These are phyloP conservation scores for Zapus hudsonius DNA, from an alignment of 2,113 vertebrate species.

Conservation along the genomic window DNA sequence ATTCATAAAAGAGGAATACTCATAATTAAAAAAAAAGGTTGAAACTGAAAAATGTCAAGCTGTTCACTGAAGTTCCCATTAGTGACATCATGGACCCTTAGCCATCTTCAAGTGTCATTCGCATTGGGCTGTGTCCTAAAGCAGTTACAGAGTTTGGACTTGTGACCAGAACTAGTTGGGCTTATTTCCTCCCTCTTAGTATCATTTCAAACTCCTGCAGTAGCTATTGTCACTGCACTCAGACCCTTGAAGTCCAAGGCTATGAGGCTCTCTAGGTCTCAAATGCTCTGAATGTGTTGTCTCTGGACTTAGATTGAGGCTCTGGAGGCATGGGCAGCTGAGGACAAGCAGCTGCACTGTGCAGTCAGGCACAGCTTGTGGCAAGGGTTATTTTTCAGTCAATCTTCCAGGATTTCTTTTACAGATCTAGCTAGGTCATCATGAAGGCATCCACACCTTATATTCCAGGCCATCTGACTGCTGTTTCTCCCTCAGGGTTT, in stretches of 20 bases:
- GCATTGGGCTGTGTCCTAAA: neutral
- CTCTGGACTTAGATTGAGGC: neutral
- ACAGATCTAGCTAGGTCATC: neutral
- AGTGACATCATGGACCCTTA: neutral
- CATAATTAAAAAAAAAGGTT: neutral
- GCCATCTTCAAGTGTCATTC: neutral
- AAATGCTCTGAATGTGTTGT: neutral
- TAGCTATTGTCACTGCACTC: neutral
- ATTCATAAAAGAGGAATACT: neutral
- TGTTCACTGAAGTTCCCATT: neutral
- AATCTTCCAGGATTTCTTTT: neutral
- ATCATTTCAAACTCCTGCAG: neutral
- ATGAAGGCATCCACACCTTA: neutral
- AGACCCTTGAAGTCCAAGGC: neutral
- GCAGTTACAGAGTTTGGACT: neutral
- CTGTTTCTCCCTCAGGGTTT: neutral
- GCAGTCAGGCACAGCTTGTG: neutral
- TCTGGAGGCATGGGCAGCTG: neutral
- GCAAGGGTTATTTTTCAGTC: neutral
- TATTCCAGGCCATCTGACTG: neutral
- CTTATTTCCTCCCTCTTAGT: neutral
- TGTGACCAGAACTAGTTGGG: neutral
- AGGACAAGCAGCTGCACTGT: too few species aligned
- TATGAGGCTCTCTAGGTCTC: neutral
- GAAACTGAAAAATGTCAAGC: neutral